Evolutionary conservation across 1,140 invertebrate species (phyloP).

Genomic region (Micrasema longulum): DNA sequence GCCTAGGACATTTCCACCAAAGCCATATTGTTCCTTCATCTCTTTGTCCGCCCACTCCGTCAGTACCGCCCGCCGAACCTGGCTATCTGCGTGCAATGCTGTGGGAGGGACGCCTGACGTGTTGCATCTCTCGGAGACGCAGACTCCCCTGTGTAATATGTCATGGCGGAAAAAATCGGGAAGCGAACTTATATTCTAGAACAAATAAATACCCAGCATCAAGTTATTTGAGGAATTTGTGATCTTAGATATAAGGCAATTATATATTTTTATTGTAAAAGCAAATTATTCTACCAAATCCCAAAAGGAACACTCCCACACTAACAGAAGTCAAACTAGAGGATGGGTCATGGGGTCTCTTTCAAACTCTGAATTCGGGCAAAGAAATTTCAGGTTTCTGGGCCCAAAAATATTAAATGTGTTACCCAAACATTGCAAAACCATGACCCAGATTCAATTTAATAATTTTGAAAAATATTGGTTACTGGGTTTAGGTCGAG

Average conservation of each 20-base stretch:
- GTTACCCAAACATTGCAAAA: no score
- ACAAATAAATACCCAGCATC: neutral
- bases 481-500: no score
- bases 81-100: neutral
- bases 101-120: neutral
- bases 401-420: no score
- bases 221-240: no score
- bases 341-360: no score
- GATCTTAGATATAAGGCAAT: no score
- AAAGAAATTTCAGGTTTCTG: neutral
- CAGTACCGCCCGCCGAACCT: neutral
- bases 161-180: constrained; percentile 63
- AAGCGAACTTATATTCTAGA: constrained; percentile 6
- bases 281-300: no score
- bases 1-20: neutral
- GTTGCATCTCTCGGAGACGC: constrained; percentile 56
- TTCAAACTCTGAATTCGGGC: no score
- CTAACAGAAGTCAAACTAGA: no score
- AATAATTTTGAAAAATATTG: neutral
- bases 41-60: neutral
- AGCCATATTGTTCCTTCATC: neutral
- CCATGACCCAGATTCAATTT: neutral
- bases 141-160: constrained; percentile 66
- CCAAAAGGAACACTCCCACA: no score
- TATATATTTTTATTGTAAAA: neutral